Evolutionary conservation across 2,888 invertebrate species (phyloP).

Genomic region (Neoascia interrupta): DNA sequence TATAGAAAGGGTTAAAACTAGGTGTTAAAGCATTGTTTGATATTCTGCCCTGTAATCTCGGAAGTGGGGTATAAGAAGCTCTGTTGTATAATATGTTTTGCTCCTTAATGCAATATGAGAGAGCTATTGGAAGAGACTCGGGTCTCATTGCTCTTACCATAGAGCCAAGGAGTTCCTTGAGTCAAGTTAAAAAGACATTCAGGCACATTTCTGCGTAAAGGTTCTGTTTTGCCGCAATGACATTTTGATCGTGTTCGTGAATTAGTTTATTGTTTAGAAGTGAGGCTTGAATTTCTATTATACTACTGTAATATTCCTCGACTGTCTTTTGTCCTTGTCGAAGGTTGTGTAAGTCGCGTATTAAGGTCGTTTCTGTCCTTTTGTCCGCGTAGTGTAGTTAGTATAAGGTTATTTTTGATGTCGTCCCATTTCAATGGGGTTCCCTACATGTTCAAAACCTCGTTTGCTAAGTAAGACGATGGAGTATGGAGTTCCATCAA

Average conservation of each 20-base stretch:
- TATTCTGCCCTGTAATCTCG: background rate
- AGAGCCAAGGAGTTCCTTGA: background rate
- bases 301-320: background rate
- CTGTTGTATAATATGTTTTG: conserved; percentile 55
- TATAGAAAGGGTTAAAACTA: too few species aligned
- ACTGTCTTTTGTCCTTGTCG: background rate
- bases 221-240: background rate
- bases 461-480: too few species aligned
- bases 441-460: background rate
- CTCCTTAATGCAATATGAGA: conserved; percentile 65
- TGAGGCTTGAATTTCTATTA: background rate
- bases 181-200: background rate
- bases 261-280: background rate
- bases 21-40: background rate
- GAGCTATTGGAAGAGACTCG: conserved; percentile 49
- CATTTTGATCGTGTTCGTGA: background rate
- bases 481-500: too few species aligned
- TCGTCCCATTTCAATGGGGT: background rate
- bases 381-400: background rate
- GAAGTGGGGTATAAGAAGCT: background rate
- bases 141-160: conserved; percentile 66
- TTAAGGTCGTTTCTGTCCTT: background rate
- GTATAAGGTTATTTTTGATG: background rate
- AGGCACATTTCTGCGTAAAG: too few species aligned
- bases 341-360: too few species aligned